Conservation (phyloP, 2,888 invertebrate genomes). For the Girardia tigrina region DNA sequence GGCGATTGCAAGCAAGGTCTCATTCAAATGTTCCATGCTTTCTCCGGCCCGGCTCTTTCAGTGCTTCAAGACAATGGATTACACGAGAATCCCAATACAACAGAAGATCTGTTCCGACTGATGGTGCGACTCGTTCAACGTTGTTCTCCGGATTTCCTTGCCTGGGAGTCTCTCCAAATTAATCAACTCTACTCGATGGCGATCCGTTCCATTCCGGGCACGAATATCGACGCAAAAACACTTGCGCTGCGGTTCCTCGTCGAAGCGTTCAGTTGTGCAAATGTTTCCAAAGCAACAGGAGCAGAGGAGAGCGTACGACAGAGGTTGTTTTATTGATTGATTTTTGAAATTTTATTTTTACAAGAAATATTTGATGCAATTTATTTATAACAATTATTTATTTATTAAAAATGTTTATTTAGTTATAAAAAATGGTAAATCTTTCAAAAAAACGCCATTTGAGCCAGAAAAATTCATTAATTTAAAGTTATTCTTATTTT, state of each 20-base stretch:
- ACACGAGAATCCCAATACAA: constrained; percentile 83
- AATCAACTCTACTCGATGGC: constrained; percentile 25
- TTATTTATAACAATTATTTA: too few species aligned
- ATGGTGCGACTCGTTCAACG: constrained; percentile 70
- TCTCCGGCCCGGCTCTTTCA: constrained; percentile 52
- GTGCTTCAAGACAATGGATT: constrained; percentile 69
- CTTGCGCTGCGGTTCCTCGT: constrained; percentile 21
- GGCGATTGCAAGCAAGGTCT: constrained; percentile 61
- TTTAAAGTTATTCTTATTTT: too few species aligned
- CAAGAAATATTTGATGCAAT: too few species aligned
- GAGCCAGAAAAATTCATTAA: too few species aligned
- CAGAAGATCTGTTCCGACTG: constrained; percentile 83
- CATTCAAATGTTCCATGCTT: constrained; percentile 43
- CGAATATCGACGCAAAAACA: constrained; percentile 20
- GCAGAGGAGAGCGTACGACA: too few species aligned
- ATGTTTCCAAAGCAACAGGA: too few species aligned
- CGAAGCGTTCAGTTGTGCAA: background rate
- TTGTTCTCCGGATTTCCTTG: constrained; percentile 67
- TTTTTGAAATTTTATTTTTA: too few species aligned
- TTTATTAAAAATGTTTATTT: too few species aligned
- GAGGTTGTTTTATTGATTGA: too few species aligned
- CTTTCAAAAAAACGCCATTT: too few species aligned
- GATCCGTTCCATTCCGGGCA: constrained; percentile 15
- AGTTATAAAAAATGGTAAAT: too few species aligned
- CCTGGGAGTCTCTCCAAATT: constrained; percentile 58